Evolutionary conservation across 2,113 vertebrate species (phyloP), one percentile per base, ranked within the genome.

Genomic region (Suricata suricatta): DNA sequence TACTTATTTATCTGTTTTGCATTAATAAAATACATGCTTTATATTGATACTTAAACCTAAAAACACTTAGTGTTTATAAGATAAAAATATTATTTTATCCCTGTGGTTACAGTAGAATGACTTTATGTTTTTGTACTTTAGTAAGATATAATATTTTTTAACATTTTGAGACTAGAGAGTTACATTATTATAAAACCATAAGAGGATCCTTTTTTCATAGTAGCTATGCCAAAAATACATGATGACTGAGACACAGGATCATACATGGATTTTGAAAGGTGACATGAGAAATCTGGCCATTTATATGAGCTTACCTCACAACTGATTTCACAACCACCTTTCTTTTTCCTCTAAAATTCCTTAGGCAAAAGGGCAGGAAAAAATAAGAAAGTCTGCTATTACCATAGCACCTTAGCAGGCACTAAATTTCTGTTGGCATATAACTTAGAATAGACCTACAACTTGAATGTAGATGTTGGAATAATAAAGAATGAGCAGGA

Each of bases 1-100:
- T 71, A 97, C 92, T 96, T 57, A 57, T 57, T 98, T 96, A 35
- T 95, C 29, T 93, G 85, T 88, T 98, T 98, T 96, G 97, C 90
- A 95, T 97, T 92, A 90, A 93, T 97, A 95, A 94, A 97, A 97
- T n/a, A 88, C 2, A 91, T 96, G 80, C 14, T 98, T 69, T 86
- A 14, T 66, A 98, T 9, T 93, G 94, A 77, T 96, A 96, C 74
- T 72, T 83, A 92, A 96, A 93, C 95, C 86, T 93, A 92, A 88
- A 98, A 97, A 23, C 0, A 21, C 12, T 88, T 92, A 82, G 44
- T 69, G 57, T 96, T 97, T 97, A 96, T 97, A 97, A 97, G 71
- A 94, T 2, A 10, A 93, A 96, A 97, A 91, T 95, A 33, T 90
- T 96, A 93, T 96, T 98, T 71, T 33, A 91, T 27, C 29, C 29